phyloP scores from a whole-genome alignment of 2,113 vertebrate species.

The Takifugu bimaculatus region DNA sequence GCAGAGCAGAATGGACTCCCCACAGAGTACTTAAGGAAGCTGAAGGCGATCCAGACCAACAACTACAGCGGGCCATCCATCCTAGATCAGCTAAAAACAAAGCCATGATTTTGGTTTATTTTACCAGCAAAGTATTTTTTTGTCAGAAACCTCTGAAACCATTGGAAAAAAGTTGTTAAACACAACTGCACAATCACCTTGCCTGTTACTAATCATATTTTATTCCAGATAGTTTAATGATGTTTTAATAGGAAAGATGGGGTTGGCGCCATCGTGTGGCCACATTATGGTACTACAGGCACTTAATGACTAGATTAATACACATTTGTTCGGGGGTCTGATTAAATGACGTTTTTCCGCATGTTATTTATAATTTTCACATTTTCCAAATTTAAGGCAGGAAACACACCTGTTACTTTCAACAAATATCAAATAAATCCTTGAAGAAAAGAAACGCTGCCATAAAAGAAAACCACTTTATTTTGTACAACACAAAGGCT shows the following conservation, averaged over 20 bases:
- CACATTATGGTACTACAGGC: slow-evolving; percentile 6
- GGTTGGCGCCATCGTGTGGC: slow-evolving; percentile 2
- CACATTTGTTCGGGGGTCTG: no score
- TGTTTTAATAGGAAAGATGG: neutral
- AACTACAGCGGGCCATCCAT: slow-evolving; percentile 76
- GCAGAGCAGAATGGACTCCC: slow-evolving; percentile 87
- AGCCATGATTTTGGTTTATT: no score
- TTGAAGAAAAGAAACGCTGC: slow-evolving; percentile 10
- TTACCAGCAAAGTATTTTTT: no score
- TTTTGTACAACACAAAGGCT: slow-evolving; percentile 44
- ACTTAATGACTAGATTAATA: neutral
- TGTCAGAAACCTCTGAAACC: no score
- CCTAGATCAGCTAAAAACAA: slow-evolving; percentile 55
- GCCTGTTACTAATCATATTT: no score
- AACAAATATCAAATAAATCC: neutral
- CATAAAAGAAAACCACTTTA: slow-evolving; percentile 46
- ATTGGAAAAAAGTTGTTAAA: no score
- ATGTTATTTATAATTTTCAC: neutral
- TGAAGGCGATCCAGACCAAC: slow-evolving; percentile 83
- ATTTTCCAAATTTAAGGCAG: no score
- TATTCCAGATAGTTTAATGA: no score
- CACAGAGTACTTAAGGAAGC: slow-evolving; percentile 77
- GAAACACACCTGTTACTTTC: no score
- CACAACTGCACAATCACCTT: no score
- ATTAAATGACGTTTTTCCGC: no score